Conservation (phyloP, 2,888 invertebrate genomes). For the Drosophila trichaetosa region DNA sequence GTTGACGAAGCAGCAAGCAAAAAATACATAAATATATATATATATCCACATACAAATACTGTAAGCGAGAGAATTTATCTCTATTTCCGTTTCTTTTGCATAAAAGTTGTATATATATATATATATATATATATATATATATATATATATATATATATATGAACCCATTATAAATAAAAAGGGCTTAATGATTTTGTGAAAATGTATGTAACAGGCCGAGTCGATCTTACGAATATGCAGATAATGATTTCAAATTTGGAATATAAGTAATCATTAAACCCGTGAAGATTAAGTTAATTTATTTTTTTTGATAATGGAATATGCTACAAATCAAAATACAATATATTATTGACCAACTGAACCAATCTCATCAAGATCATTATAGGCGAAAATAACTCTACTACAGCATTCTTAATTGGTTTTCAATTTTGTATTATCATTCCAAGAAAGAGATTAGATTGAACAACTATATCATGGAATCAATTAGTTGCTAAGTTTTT, state of each 20-base stretch:
- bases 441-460: neutral
- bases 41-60: slow-evolving; percentile 15
- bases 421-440: neutral
- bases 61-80: slow-evolving; percentile 69
- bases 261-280: neutral
- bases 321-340: too few relatives aligned
- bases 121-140: neutral
- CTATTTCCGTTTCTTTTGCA: slow-evolving; percentile 80
- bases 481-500: neutral
- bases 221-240: neutral
- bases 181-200: neutral
- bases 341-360: too few relatives aligned
- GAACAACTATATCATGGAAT: neutral
- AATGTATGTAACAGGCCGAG: neutral
- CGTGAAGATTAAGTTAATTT: too few relatives aligned
- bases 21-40: slow-evolving; percentile 1
- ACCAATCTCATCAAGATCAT: neutral
- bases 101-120: slow-evolving; percentile 39
- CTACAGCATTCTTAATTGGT: too few relatives aligned
- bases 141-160: neutral
- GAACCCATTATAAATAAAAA: neutral
- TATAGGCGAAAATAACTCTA: too few relatives aligned
- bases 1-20: slow-evolving; percentile 56
- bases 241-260: neutral
- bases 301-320: too few relatives aligned